Base-by-base conservation (phyloP, 2,113 vertebrate species). In the Rhynchomys soricoides region DNA sequence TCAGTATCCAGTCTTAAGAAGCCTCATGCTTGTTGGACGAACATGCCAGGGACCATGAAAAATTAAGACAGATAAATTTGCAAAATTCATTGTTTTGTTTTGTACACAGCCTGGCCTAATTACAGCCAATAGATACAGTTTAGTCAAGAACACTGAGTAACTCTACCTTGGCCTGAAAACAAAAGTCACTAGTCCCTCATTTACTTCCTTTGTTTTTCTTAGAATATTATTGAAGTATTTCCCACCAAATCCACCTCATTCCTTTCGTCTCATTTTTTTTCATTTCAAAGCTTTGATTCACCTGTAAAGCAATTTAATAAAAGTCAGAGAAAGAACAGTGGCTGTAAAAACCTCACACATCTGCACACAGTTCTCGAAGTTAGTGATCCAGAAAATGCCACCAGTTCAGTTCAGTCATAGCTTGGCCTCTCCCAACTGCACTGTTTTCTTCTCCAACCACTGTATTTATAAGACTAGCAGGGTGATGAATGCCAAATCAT, bases 21-120 rank as follows among this genome's bases (percentile, higher is more conserved):
- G 1, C 87, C 13, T 7, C 79, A 9, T 0, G 68, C 77, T 71
- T 81, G 86, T 97, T 50, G 89, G 92, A 98, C 89, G 90, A 88
- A 89, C 8, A 2, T 79, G 90, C 75, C 94, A 97, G 93, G 34
- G 89, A 97, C 21, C 83, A 91, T 96, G 96, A 98, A 98, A 79
- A 97, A 97, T 87, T 83, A 78, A 97, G 64, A 97, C 95, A 83
- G 75, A 71, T 71, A 68, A 71, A 75, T 68, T 74, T 73, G 1
- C 29, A 48, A 97, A 97, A 90, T 82, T 94, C n/a, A 92, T 83
- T 95, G 95, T 98, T 98, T 98, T 97, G 98, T 98, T 98, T 98
- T 98, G 96, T 97, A 93, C 95, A 71, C 24, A 96, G 85, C 55
- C 83, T 94, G 88, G 75, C 74, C 93, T 98, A 98, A 98, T 97